phyloP scores from a whole-genome alignment of 2,113 vertebrate species.

The Calidris pygmaea region DNA sequence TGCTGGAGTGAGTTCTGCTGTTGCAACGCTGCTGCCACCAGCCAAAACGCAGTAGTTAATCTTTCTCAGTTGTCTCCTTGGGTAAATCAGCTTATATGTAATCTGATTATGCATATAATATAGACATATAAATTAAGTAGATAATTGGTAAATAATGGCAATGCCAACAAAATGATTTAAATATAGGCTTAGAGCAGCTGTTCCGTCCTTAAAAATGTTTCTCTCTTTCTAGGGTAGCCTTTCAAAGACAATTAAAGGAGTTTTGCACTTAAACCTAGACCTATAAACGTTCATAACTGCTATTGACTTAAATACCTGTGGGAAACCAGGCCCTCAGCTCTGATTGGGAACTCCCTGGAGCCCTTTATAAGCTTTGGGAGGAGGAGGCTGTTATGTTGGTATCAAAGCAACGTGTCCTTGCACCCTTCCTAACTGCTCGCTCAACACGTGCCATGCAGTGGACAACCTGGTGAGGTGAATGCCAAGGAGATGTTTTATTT shows the following conservation, averaged over 20 bases:
- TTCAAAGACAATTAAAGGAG: not conserved
- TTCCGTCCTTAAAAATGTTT: not conserved
- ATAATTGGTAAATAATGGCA: not conserved
- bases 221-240: not conserved
- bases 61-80: not conserved
- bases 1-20: not conserved
- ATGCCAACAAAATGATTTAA: not conserved
- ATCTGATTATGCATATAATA: conserved; percentile 20
- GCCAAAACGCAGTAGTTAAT: not conserved
- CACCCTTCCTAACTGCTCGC: not conserved
- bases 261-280: not conserved
- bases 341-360: not conserved
- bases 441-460: not conserved
- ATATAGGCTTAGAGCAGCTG: not conserved
- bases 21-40: not conserved
- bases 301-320: not conserved
- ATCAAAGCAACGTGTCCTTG: not conserved
- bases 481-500: not conserved
- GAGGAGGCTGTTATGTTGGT: not conserved
- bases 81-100: conserved; percentile 7
- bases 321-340: not conserved
- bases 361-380: not conserved
- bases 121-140: not conserved
- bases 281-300: not conserved
- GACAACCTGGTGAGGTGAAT: not conserved